These are phyloP conservation scores for Phengaris alcon DNA, from an alignment of 2,888 invertebrate genomes.

Conservation along the genomic window DNA sequence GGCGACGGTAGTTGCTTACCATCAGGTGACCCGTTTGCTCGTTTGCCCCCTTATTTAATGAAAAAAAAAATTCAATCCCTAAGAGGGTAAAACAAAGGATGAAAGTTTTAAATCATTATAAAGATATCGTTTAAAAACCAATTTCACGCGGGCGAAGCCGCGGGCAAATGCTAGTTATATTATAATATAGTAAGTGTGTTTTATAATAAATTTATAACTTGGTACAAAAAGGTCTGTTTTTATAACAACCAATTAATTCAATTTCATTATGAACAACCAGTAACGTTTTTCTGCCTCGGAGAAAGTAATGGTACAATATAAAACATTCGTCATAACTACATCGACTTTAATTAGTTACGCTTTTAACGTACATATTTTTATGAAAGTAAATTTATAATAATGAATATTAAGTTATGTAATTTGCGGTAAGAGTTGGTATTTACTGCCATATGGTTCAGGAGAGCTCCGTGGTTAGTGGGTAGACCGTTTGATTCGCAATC, in stretches of 20 bases:
- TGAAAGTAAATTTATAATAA: slow-evolving; percentile 12
- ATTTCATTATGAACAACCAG: background rate
- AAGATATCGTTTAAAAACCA: no score
- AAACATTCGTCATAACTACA: slow-evolving; percentile 4
- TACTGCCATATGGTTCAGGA: background rate
- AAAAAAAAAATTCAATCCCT: no score
- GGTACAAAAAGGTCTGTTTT: background rate
- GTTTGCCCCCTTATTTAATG: no score
- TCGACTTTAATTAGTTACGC: slow-evolving; percentile 12
- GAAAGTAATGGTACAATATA: background rate
- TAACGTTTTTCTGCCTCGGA: background rate
- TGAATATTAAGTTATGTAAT: background rate
- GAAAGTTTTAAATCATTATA: no score
- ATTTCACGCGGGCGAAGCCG: no score
- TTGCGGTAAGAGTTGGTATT: background rate
- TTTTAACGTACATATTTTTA: slow-evolving; percentile 10
- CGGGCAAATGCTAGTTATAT: no score
- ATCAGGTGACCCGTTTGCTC: no score
- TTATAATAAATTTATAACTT: background rate
- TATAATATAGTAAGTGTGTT: no score
- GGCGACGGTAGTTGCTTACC: no score
- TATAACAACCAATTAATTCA: background rate
- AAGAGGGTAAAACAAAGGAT: no score
- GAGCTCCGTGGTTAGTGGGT: no score
- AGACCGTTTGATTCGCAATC: no score